Percentiles rank a stretch among this genome's conserved stretches.
These are phyloP conservation scores for Rugalucina vietnamica DNA, from an alignment of 2,888 invertebrate genomes.

Conservation along the genomic window DNA sequence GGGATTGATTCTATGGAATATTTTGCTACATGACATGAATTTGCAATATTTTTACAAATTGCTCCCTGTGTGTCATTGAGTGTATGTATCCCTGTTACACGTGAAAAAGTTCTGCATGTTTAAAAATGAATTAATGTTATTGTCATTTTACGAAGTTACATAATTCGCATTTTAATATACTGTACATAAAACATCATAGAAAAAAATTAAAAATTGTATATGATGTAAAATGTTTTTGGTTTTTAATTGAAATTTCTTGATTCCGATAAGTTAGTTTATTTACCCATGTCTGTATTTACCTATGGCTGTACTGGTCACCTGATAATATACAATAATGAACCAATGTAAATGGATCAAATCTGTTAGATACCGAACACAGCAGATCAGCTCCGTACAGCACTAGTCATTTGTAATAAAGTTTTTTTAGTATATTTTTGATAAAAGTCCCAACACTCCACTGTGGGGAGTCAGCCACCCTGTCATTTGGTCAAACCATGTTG, in stretches of 20 bases:
- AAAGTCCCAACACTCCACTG: too few relatives aligned
- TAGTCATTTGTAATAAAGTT: slow-evolving; percentile 34
- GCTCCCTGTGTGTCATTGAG: neutral
- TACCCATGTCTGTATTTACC: neutral
- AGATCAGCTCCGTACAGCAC: slow-evolving; percentile 10
- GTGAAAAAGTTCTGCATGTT: slow-evolving; percentile 25
- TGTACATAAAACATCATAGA: slow-evolving; percentile 67
- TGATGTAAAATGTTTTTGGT: neutral
- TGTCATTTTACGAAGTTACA: slow-evolving; percentile 58
- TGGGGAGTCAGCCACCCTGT: too few relatives aligned
- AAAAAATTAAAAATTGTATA: slow-evolving; percentile 60
- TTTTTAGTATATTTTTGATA: slow-evolving; percentile 43
- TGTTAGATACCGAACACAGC: slow-evolving; percentile 7
- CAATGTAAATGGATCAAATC: slow-evolving; percentile 23
- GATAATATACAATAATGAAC: slow-evolving; percentile 33
- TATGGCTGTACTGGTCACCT: neutral
- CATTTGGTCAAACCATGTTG: too few relatives aligned
- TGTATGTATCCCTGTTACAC: neutral
- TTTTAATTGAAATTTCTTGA: neutral
- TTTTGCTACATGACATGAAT: slow-evolving; percentile 22
- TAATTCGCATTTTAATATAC: slow-evolving; percentile 66
- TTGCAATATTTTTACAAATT: slow-evolving; percentile 50
- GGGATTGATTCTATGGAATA: neutral
- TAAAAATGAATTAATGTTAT: slow-evolving; percentile 46
- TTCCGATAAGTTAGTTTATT: too few relatives aligned